Conservation (phyloP, 2,888 invertebrate species). For the Balanococcus diminutus region DNA sequence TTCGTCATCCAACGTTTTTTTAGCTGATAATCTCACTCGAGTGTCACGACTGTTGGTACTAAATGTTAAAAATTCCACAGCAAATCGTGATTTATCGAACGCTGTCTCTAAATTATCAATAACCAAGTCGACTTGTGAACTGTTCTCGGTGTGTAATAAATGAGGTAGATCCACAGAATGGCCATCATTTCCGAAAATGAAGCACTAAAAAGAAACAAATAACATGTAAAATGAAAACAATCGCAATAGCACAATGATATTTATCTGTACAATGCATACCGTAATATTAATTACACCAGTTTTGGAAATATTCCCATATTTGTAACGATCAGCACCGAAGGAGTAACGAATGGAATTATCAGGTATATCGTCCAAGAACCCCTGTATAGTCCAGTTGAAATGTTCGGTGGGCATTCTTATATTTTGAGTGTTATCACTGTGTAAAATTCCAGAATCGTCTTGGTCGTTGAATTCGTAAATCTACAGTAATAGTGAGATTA, state of each 20-base stretch:
- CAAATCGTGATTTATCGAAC: slow-evolving; percentile 68
- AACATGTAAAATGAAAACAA: slow-evolving; percentile 11
- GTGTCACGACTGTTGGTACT: slow-evolving; percentile 63
- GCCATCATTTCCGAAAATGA: slow-evolving; percentile 59
- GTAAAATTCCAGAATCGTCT: slow-evolving; percentile 51
- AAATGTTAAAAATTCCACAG: slow-evolving; percentile 66
- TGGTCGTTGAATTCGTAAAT: slow-evolving; percentile 56
- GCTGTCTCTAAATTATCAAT: slow-evolving; percentile 65
- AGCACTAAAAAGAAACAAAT: slow-evolving; percentile 25
- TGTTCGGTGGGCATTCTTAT: slow-evolving; percentile 40
- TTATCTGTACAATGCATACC: not conserved
- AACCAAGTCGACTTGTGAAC: slow-evolving; percentile 69
- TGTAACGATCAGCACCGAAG: not conserved
- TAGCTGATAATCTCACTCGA: slow-evolving; percentile 63
- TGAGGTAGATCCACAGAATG: slow-evolving; percentile 68
- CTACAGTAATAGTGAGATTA: slow-evolving; percentile 31
- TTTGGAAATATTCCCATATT: not conserved
- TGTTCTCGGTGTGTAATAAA: slow-evolving; percentile 71
- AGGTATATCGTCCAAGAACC: slow-evolving; percentile 38
- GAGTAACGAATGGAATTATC: not conserved
- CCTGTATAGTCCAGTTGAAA: slow-evolving; percentile 53
- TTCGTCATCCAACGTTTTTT: slow-evolving; percentile 73
- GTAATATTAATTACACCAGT: not conserved
- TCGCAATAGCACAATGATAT: not conserved
- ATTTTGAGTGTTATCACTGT: not conserved